These are phyloP conservation scores for Buathra laborator DNA, from an alignment of 2,888 invertebrate genomes.

Conservation along the genomic window DNA sequence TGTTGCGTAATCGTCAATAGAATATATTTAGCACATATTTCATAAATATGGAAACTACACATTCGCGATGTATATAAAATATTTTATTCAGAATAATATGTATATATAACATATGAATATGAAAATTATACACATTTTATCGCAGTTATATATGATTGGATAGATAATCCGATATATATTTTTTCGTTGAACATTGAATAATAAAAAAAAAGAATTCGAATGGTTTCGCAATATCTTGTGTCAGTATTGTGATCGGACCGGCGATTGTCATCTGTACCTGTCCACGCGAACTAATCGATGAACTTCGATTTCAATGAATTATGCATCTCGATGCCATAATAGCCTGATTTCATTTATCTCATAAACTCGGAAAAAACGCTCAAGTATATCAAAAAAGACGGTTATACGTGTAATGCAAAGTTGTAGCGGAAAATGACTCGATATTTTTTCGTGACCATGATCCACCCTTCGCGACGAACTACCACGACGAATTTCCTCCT, in stretches of 20 bases:
- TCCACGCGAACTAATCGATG: background rate
- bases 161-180: too few species aligned
- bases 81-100: too few species aligned
- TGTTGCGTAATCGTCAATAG: too few species aligned
- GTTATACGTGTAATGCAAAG: constrained; percentile 25
- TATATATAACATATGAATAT: too few species aligned
- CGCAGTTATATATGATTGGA: too few species aligned
- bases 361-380: constrained; percentile 13
- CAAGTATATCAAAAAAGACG: background rate
- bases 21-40: too few species aligned
- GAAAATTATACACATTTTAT: too few species aligned
- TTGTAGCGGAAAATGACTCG: constrained; percentile 42
- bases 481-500: constrained; percentile 21
- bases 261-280: background rate
- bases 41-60: too few species aligned
- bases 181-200: too few species aligned
- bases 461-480: constrained; percentile 13
- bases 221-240: background rate
- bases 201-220: background rate
- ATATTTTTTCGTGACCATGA: constrained; percentile 40
- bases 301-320: background rate
- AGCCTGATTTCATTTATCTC: background rate
- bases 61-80: too few species aligned
- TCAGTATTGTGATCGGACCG: background rate
- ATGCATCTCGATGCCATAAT: background rate